Conservation (phyloP, 2,797 vertebrate genomes). For the Glossophaga mutica region DNA sequence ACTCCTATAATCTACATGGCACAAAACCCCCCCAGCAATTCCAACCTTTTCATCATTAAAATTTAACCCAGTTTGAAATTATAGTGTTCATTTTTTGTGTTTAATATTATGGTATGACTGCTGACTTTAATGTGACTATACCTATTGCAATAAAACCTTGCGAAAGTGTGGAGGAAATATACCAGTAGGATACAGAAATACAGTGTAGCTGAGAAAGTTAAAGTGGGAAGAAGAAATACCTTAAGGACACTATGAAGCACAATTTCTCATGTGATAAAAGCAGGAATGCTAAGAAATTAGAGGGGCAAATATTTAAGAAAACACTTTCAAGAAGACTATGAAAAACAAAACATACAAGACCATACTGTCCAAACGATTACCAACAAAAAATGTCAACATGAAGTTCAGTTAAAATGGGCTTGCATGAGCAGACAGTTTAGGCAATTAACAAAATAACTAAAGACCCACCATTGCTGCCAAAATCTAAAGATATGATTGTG, state of each 20-base stretch:
- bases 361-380: neutral
- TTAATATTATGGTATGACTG: neutral
- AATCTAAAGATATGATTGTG: conserved; percentile 92
- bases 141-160: neutral
- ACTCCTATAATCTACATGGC: neutral
- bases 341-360: neutral
- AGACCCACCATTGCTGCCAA: conserved; percentile 89
- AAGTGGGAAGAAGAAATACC: conserved; percentile 10
- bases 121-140: conserved; percentile 30
- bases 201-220: neutral
- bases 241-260: conserved; percentile 1
- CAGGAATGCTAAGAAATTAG: conserved; percentile 32
- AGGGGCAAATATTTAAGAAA: conserved; percentile 1
- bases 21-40: neutral
- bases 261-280: conserved; percentile 4
- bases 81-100: conserved; percentile 31
- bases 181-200: neutral
- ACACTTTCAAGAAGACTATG: conserved; percentile 2
- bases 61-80: neutral
- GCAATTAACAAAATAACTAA: conserved; percentile 46
- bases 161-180: conserved; percentile 1
- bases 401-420: neutral
- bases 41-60: neutral
- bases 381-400: neutral
- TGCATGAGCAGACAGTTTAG: neutral